A percentile compares a stretch with the other conserved stretches of the same genome.
These are phyloP conservation scores for Erythrocebus patas DNA, from an alignment of 2,113 vertebrate species.

Conservation along the genomic window DNA sequence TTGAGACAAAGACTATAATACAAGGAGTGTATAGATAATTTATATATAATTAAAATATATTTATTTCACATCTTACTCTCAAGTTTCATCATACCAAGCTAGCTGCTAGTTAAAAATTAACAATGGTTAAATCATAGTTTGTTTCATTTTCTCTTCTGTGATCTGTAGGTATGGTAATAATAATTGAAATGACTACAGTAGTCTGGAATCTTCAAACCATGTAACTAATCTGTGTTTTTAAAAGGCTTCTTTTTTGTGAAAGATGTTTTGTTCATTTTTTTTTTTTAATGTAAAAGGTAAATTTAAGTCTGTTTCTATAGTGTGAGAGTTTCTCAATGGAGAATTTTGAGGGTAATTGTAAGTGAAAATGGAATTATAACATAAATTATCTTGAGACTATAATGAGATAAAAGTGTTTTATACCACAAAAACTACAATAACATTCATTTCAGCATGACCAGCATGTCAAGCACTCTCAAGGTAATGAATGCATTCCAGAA, in stretches of 20 bases:
- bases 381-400: neutral
- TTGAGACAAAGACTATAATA: neutral
- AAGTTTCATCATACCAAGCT: neutral
- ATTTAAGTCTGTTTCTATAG: conserved; percentile 2
- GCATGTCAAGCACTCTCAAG: conserved; percentile 68
- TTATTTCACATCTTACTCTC: neutral
- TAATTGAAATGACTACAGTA: neutral
- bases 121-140: neutral
- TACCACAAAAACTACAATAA: conserved; percentile 47
- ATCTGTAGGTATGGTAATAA: neutral
- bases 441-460: conserved; percentile 60
- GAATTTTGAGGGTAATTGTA: conserved; percentile 37
- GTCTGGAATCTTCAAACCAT: neutral
- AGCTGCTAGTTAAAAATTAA: neutral
- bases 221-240: neutral
- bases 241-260: neutral
- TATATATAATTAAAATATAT: neutral
- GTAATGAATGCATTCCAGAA: conserved; percentile 62
- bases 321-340: conserved; percentile 34
- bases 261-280: neutral
- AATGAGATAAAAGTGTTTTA: conserved; percentile 48
- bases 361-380: conserved; percentile 42
- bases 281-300: neutral
- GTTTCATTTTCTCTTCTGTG: neutral
- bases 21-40: neutral